phyloP scores from a whole-genome alignment of 2,888 invertebrate genomes.

The Leptopilina syphax region DNA sequence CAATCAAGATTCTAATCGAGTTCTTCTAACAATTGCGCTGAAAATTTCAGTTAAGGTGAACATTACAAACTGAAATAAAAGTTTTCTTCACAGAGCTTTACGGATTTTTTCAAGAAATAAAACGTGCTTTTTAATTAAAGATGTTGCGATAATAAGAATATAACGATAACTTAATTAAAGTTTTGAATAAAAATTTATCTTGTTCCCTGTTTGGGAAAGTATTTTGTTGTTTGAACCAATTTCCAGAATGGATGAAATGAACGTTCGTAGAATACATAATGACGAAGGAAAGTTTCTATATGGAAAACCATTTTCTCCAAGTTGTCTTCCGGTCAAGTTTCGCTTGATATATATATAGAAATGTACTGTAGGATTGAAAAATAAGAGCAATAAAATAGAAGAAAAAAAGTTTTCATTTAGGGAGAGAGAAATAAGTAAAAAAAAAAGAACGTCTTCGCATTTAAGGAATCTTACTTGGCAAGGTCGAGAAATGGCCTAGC shows the following conservation, averaged over 20 bases:
- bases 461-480: slow-evolving; percentile 71
- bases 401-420: slow-evolving; percentile 40
- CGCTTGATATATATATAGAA: slow-evolving; percentile 25
- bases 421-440: slow-evolving; percentile 48
- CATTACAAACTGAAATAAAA: too few relatives aligned
- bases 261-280: neutral
- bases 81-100: too few relatives aligned
- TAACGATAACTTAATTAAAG: too few relatives aligned
- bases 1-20: too few relatives aligned
- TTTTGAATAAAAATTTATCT: too few relatives aligned
- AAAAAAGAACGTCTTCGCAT: slow-evolving; percentile 60
- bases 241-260: neutral
- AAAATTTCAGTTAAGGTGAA: too few relatives aligned
- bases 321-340: slow-evolving; percentile 22
- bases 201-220: too few relatives aligned
- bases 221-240: neutral
- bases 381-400: slow-evolving; percentile 39
- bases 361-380: slow-evolving; percentile 17
- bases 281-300: slow-evolving; percentile 5
- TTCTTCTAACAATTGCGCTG: too few relatives aligned
- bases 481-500: slow-evolving; percentile 73
- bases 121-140: too few relatives aligned
- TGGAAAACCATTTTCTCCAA: slow-evolving; percentile 2
- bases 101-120: too few relatives aligned
- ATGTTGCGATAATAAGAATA: too few relatives aligned